Base-by-base conservation (phyloP, 2,888 invertebrate species). In the Andrena fulva region DNA sequence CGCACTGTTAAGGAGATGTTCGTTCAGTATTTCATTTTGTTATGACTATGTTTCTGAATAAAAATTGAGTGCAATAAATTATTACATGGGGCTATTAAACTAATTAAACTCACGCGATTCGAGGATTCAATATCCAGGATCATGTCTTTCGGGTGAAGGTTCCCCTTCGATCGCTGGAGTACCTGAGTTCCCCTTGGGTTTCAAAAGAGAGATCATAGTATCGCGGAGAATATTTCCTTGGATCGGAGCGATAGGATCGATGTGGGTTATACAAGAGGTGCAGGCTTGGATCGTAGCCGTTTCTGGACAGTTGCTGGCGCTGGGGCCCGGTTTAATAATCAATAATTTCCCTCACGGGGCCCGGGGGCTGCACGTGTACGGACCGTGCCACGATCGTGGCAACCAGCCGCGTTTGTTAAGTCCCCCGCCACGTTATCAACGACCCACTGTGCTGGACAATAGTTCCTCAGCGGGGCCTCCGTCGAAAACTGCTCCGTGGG, bases 291-390 rank as follows among this genome's bases (percentile, higher is more conserved):
- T 54, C 48, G 60, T 12, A 68, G 66, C 54, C 10, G 66, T 70
- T 63, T 62, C 79, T 29, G 74, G 27, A 71, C 66, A 75, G 67
- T 84, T 64, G 64, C 66, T 54, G 35, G 35, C 35, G 10, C 10
- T 12, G 77, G 89, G 88, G 85, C 86, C 89, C 86, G 84, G 85
- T 91, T 92, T 92, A 91, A 92, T 92, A 91, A 92, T 92, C 92
- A 92, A 92, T 92, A 92, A 92, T 92, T 92, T 91, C 77, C 84
- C 84, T 63, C 76, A 71, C 73, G 79, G 79, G 80, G 82, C 89
- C 87, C 82, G 85, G 84, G 87, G 87, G 86, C 88, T 91, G 88
- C 91, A 91, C 92, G 92, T 91, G 92, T 87, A 86, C 89, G 88
- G 87, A 87, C 87, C 90, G 91, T 89, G 91, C 90, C 89, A 76